Conservation (phyloP, 2,888 invertebrate species). For the Phortica okadai region DNA sequence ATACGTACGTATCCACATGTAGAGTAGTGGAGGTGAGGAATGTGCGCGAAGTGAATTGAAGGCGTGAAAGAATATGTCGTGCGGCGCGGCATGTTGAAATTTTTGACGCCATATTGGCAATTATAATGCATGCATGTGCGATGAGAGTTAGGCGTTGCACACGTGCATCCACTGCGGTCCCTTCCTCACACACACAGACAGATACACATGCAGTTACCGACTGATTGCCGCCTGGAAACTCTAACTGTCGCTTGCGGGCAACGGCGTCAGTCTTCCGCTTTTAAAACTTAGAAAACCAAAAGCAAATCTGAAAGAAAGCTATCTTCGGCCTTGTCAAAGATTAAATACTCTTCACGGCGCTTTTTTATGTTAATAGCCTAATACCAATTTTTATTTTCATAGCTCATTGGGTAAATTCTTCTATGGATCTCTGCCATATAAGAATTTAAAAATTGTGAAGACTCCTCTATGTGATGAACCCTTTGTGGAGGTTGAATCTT, state of each 20-base stretch:
- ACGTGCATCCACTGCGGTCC: not conserved
- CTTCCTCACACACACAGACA: not conserved
- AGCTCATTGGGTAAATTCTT: too few species aligned
- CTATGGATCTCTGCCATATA: too few species aligned
- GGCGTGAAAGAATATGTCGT: constrained; percentile 44
- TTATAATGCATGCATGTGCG: constrained; percentile 36
- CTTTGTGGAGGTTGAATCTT: too few species aligned
- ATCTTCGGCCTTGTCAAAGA: too few species aligned
- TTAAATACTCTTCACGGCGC: too few species aligned
- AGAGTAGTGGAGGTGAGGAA: constrained; percentile 26
- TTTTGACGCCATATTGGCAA: constrained; percentile 57
- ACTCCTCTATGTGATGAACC: too few species aligned
- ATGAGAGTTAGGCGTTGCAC: not conserved
- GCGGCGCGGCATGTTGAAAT: constrained; percentile 53
- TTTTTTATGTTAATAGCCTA: too few species aligned
- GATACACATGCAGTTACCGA: not conserved
- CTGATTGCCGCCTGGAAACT: not conserved
- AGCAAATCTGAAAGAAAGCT: too few species aligned
- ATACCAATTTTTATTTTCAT: too few species aligned
- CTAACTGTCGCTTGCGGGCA: constrained; percentile 7
- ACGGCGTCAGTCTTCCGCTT: constrained; percentile 22
- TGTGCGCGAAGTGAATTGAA: constrained; percentile 34
- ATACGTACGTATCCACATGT: not conserved
- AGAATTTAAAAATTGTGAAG: too few species aligned
- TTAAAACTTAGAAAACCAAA: not conserved